Evolutionary conservation across 2,888 invertebrate species (phyloP), one percentile per base, ranked within the genome.

Genomic region (Pocota personata): DNA sequence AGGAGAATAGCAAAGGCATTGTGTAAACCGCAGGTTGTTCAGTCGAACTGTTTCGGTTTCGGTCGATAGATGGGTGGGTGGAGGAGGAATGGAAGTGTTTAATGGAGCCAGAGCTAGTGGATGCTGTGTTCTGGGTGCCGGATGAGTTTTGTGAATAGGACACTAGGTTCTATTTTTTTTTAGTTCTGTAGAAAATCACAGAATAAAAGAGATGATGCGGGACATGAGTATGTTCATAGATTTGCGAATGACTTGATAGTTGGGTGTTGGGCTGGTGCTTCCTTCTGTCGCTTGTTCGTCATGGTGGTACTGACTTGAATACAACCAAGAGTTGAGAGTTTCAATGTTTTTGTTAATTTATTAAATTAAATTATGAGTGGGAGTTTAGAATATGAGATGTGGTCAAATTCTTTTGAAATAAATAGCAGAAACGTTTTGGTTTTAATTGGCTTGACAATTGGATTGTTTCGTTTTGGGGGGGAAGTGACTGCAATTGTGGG

Each of bases 1-100:
- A 12, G 12, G 19, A 14, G 5, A n/a, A n/a, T 48, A 7, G 35
- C 16, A 27, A 48, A 48, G 14, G 46, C 37, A 76, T 66, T 66
- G 66, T 73, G 37, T 32, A 75, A 78, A 71, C 84, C 79, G 84
- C 75, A 75, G 71, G 73, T 84, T 79, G 69, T 80, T 79, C 75
- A 84, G 67, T 58, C 64, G 73, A 79, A 79, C 50, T 27, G 75
- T 64, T 79, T 79, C 57, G 12, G 30, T n/a, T 37, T 46, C 46
- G 46, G 19, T 46, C 19, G 8, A 6, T 1, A n/a, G 0, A 5
- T 7, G 14, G 0, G 19, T 19, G 2, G 46, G 12, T 3, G 21
- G 24, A 16, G n/a, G 69, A 10, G 58, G 19, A 7, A 37, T 75
- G 75, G 75, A 84, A 84, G 84, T 80, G 84, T 84, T 79, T 84